These are phyloP conservation scores for Cranoglanis bouderius DNA, from an alignment of 2,113 vertebrate species.

Conservation along the genomic window DNA sequence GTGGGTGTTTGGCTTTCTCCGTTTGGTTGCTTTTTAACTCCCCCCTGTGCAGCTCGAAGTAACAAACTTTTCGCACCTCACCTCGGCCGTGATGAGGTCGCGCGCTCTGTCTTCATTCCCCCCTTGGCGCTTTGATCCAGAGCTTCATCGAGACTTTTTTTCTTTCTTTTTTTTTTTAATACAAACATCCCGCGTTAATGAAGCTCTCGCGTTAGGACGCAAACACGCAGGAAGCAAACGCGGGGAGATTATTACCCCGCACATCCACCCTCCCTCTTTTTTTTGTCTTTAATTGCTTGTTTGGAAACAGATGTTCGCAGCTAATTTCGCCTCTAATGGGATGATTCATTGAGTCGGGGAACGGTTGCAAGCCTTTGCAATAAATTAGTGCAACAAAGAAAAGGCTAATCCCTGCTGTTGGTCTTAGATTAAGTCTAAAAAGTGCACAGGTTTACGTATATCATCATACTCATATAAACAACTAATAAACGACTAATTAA, in stretches of 20 bases:
- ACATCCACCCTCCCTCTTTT: neutral
- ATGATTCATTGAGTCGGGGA: conserved; percentile 35
- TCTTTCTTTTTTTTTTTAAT: conserved; percentile 22
- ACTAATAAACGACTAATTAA: neutral
- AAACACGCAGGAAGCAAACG: conserved; percentile 54
- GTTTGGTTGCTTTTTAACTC: conserved; percentile 64
- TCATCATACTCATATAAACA: neutral
- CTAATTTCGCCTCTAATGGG: conserved; percentile 39
- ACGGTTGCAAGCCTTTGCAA: neutral
- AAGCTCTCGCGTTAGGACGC: conserved; percentile 39
- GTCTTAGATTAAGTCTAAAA: neutral
- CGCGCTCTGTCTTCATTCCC: conserved; percentile 48
- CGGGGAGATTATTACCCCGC: conserved; percentile 39
- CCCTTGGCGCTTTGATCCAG: conserved; percentile 64
- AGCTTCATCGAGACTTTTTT: conserved; percentile 29
- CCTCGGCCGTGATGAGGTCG: conserved; percentile 61
- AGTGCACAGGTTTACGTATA: neutral
- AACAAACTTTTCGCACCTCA: conserved; percentile 63
- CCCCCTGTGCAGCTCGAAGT: conserved; percentile 37
- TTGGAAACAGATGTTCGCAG: conserved; percentile 50
- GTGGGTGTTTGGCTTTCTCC: conserved; percentile 54
- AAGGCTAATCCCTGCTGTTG: neutral
- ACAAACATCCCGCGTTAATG: conserved; percentile 54
- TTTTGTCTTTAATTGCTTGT: conserved; percentile 38
- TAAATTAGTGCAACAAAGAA: conserved; percentile 19